Evolutionary conservation across 2,888 invertebrate genomes (phyloP), one percentile per base, ranked within the genome.

Genomic region (Tinea semifulvella): DNA sequence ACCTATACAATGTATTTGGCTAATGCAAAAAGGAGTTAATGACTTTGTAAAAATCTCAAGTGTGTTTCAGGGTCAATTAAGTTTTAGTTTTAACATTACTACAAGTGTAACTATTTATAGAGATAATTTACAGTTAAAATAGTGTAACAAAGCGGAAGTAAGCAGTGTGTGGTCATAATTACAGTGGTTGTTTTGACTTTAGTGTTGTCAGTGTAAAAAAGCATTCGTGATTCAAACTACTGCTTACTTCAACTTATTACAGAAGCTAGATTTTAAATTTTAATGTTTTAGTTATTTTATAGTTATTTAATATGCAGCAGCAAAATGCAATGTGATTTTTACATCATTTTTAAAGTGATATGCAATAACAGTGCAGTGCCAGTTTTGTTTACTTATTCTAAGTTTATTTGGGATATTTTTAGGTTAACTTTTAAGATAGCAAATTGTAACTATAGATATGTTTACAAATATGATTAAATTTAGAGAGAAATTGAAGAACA

Each of bases 341-440:
- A 72, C 61, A 67, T 53, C 57, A 61, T 55, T 57, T 57, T 55
- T 56, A 63, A 59, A 67, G 68, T 64, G 57, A 61, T 63, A 70
- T 73, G 70, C 66, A 27, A 17, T 19, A n/a, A 64, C 55, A 66
- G 74, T 75, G 77, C 75, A 56, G 67, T 73, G 74, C 73, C 69
- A 71, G 47, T 52, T 47, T 5, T 16, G 27, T 17, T 42, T 36
- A 35, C 35, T 13, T 2, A 5, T 31, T 31, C 14, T 31, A 31
- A 13, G 25, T 6, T 25, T 25, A n/a, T n/a, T n/a, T n/a, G n/a
- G n/a, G n/a, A n/a, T n/a, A n/a, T n/a, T n/a, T n/a, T n/a, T n/a
- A n/a, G n/a, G n/a, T n/a, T n/a, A n/a, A n/a, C n/a, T n/a, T n/a
- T n/a, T n/a, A n/a, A n/a, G n/a, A n/a, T n/a, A n/a, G n/a, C n/a